Base-by-base conservation (phyloP, 2,113 vertebrate genomes). In the Corvus cornix region DNA sequence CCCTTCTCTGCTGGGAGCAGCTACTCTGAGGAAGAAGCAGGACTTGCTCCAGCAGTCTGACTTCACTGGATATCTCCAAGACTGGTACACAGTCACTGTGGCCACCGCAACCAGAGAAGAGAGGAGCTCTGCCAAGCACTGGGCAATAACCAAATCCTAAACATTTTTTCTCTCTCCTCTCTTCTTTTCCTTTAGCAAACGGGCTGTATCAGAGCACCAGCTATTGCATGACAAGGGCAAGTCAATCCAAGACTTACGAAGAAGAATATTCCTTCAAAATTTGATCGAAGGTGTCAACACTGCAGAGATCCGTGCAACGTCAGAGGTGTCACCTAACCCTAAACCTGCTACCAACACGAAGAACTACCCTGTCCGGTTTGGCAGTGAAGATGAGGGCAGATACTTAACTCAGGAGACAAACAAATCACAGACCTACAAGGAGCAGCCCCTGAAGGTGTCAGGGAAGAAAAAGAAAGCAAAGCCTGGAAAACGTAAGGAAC, bases 171-270 rank as follows among this genome's bases (percentile, higher is more conserved):
- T 37, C 24, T 46, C 43, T 87, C 16, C 14, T 41, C 13, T 83
- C 60, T 87, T 80, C 62, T 82, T 63, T 89, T 73, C 59, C 84
- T 84, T 76, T 62, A 99, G 99, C 97, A 99, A 98, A 97, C 98
- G 99, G 51, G 99, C 99, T 5, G 99, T 99, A 87, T 99, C 99
- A 35, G 99, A 99, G 58, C 99, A 99, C 87, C 99, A 99, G 98
- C 97, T 99, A 33, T 97, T 99, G 97, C 99, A 99, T 21, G 99
- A 99, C 98, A 99, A 99, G 86, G 98, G 99, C 26, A 98, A 99
- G 84, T 98, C 99, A 55, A 97, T 99, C 85, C 99, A 99, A 87
- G 99, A 99, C 66, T 95, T 98, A 64, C 98, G 99, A 89, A 98
- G 99, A 55, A 98, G 98, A 33, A 98, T 98, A 94, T 99, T 99